Base-by-base conservation (phyloP, 1,140 invertebrate genomes). In the Triops cancriformis region DNA sequence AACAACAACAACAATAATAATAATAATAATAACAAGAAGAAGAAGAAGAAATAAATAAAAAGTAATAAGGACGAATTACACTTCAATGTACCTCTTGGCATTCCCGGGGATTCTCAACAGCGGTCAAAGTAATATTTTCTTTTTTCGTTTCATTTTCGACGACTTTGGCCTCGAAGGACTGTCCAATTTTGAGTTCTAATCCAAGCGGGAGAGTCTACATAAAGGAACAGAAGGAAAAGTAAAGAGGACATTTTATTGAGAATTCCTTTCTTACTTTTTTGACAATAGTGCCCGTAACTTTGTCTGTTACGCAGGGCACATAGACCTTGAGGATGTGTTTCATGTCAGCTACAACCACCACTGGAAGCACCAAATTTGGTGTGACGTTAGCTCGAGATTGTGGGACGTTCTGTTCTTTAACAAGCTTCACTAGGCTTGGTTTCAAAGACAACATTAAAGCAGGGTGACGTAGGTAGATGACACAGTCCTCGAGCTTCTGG, bases 381-480 rank as follows among this genome's bases (percentile, higher is more conserved):
- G 28, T 42, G 2, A 78, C 41, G 12, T 78, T 42, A 4, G 73
- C 77, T 27, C 41, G n/a, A 12, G 72, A 73, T 43, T 43, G 31
- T 1, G 77, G 77, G 10, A 74, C 42, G 14, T 45, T 7, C 23
- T 78, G 73, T 12, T 74, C 77, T 27, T 74, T 73, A 37, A 26
- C 41, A 9, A 73, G 51, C 26, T 73, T 73, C 1, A 78, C 37
- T 27, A 78, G 26, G 41, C 23, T 78, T 3, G 72, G 77, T 26
- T 78, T 78, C 27, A 73, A 14, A 9, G 77, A 73, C 4, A 78
- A 27, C 0, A 78, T 28, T 18, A 73, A 43, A 26, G 73, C 26
- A 10, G 72, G 77, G 27, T 78, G 73, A 9, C n/a, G 72, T 6
- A 42, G 26, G 7, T 43, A 78, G n/a, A 78, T 23, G 41, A 78